Conservation (phyloP, 2,797 vertebrate species). For the Typhlichthys eigenmanni region DNA sequence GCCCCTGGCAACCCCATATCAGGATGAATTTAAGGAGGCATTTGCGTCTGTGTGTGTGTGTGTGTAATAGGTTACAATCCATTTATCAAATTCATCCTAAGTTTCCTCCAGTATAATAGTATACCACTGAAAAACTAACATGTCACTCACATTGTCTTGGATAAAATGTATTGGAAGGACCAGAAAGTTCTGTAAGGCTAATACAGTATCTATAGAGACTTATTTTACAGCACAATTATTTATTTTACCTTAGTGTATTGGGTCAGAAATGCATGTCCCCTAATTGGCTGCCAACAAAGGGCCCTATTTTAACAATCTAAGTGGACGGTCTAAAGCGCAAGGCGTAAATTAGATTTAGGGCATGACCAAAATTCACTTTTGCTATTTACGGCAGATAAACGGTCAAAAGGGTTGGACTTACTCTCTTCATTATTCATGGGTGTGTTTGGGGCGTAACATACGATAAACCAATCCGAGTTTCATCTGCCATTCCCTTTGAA, state of each 20-base stretch:
- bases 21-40: constrained; percentile 28
- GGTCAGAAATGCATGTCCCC: constrained; percentile 23
- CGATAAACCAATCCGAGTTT: no score
- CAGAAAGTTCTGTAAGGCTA: background rate
- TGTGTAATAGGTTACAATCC: constrained; percentile 23
- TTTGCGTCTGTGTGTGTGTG: constrained; percentile 12
- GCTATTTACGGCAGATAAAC: no score
- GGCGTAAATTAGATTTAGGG: no score
- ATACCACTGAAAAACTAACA: no score
- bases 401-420: no score
- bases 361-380: no score
- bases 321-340: no score
- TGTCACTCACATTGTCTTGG: no score
- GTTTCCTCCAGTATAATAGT: background rate
- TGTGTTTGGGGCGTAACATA: no score
- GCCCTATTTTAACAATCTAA: no score
- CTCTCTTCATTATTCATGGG: no score
- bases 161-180: background rate
- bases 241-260: constrained; percentile 9
- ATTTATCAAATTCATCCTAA: constrained; percentile 11
- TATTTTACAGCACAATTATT: constrained; percentile 1
- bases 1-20: constrained; percentile 51
- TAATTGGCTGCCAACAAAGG: background rate
- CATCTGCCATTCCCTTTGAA: no score
- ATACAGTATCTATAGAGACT: constrained; percentile 9